Evolutionary conservation across 2,888 invertebrate genomes (phyloP).

Genomic region (Agrenia bidenticulata): DNA sequence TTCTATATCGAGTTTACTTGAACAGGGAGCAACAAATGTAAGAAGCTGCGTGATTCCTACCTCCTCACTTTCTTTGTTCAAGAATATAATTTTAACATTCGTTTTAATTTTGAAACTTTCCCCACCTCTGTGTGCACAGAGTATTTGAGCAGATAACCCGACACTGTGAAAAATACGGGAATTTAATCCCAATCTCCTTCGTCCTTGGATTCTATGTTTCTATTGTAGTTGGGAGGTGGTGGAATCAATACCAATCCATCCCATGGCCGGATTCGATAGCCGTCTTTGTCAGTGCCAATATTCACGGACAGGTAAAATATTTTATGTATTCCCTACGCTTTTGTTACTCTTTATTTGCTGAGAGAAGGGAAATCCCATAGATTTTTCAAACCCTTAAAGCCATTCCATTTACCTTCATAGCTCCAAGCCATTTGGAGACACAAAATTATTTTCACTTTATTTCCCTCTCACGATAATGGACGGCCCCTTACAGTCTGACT

Average conservation of each 20-base stretch:
- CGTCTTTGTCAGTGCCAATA: constrained; percentile 79
- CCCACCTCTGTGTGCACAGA: constrained; percentile 64
- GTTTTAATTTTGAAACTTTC: constrained; percentile 8
- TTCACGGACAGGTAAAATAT: constrained; percentile 68
- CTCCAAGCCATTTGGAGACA: constrained; percentile 5
- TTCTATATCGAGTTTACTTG: constrained; percentile 73
- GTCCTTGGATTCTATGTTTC: constrained; percentile 92
- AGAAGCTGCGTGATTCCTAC: constrained; percentile 52
- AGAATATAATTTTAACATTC: constrained; percentile 9
- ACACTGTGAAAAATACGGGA: constrained; percentile 83
- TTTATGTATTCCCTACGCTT: too few relatives aligned
- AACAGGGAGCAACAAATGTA: constrained; percentile 70
- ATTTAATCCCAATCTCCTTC: constrained; percentile 87
- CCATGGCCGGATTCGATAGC: constrained; percentile 86
- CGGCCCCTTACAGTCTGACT: not conserved
- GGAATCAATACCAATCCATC: constrained; percentile 78
- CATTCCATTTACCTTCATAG: too few relatives aligned
- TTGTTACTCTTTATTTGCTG: too few relatives aligned
- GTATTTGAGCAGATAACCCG: constrained; percentile 77
- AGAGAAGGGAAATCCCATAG: too few relatives aligned
- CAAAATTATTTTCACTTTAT: not conserved
- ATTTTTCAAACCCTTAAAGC: too few relatives aligned
- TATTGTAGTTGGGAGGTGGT: constrained; percentile 90
- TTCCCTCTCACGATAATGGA: constrained; percentile 14
- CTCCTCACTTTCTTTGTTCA: not conserved